These are phyloP conservation scores for Caenorhabditis panamensis DNA, from an alignment of 2,888 invertebrate species.

Conservation along the genomic window DNA sequence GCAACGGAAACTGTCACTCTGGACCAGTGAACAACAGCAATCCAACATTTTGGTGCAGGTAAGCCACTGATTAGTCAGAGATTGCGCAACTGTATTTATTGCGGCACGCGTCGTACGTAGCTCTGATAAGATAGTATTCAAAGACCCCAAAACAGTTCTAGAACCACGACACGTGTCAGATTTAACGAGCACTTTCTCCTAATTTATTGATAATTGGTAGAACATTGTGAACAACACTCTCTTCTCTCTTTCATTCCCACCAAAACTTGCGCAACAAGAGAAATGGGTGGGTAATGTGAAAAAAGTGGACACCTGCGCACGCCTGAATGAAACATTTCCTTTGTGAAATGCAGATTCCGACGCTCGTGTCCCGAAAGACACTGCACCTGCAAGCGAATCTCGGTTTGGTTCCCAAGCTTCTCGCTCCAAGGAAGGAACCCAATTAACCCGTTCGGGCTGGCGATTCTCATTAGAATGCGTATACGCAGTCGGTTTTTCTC, in stretches of 20 bases:
- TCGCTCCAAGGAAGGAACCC: constrained; percentile 5
- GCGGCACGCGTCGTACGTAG: constrained; percentile 30
- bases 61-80: constrained; percentile 10
- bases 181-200: background rate
- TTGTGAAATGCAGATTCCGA: constrained; percentile 1
- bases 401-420: background rate
- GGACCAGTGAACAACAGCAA: constrained; percentile 30
- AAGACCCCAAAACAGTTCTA: background rate
- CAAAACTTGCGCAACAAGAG: constrained; percentile 44
- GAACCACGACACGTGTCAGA: constrained; percentile 40
- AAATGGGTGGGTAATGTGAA: constrained; percentile 37
- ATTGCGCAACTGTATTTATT: constrained; percentile 41
- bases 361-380: background rate
- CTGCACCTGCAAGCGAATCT: constrained; percentile 8
- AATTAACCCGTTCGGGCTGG: constrained; percentile 34
- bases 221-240: too few relatives aligned
- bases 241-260: constrained; percentile 7
- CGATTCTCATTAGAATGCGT: constrained; percentile 55
- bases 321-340: constrained; percentile 10
- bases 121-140: constrained; percentile 40
- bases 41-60: constrained; percentile 57
- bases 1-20: constrained; percentile 28
- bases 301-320: constrained; percentile 26
- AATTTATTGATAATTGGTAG: constrained; percentile 25
- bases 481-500: constrained; percentile 17